These are phyloP conservation scores for Cercopithecus petaurista DNA, from an alignment of 2,797 vertebrate species.

Conservation along the genomic window DNA sequence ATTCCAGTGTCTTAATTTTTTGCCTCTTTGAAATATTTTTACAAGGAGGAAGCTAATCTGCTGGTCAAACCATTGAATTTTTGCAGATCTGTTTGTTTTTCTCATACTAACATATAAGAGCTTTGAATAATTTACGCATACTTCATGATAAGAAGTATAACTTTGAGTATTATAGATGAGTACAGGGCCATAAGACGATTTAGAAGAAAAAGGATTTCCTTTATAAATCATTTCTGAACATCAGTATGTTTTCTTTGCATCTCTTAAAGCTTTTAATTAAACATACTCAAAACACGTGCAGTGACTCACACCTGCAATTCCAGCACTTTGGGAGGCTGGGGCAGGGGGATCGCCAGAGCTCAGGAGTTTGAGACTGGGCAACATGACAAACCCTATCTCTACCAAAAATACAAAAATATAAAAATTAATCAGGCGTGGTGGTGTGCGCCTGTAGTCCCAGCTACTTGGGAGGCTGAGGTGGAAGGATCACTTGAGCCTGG, in stretches of 20 bases:
- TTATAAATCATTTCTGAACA: conserved; percentile 4
- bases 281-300: neutral
- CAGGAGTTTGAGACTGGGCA: neutral
- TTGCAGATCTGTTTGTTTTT: conserved; percentile 14
- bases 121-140: neutral
- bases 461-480: neutral
- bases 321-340: neutral
- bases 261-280: conserved; percentile 33
- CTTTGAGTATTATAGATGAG: conserved; percentile 14
- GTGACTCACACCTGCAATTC: neutral
- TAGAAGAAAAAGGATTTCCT: conserved; percentile 32
- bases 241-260: neutral
- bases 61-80: neutral
- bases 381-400: neutral
- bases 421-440: neutral
- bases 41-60: neutral
- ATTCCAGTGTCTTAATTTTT: conserved; percentile 38
- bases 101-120: neutral
- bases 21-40: neutral
- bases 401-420: neutral
- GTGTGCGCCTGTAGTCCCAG: neutral
- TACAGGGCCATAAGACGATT: neutral
- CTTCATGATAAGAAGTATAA: conserved; percentile 29
- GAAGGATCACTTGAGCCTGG: neutral
- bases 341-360: neutral